Conservation (phyloP, 2,113 vertebrate species). For the Pseudopipra pipra region DNA sequence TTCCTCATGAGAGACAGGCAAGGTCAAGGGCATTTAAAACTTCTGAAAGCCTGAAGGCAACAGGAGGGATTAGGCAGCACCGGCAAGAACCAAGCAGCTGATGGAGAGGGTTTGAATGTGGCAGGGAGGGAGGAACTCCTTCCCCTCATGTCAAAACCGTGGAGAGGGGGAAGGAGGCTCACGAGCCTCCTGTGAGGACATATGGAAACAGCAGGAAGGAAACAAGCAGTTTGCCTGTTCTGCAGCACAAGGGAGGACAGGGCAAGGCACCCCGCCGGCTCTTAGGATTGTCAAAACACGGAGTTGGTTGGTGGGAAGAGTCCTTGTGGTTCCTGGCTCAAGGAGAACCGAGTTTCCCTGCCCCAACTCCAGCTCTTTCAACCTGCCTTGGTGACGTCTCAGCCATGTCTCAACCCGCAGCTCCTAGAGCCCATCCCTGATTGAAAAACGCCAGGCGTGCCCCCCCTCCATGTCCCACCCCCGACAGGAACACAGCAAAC, state of each 20-base stretch:
- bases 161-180: background rate
- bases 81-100: background rate
- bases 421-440: constrained; percentile 72
- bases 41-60: background rate
- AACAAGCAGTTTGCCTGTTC: background rate
- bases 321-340: background rate
- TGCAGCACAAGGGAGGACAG: constrained; percentile 40
- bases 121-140: background rate
- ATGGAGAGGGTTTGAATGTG: background rate
- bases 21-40: background rate
- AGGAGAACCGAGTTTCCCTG: background rate
- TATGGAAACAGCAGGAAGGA: background rate
- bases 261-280: background rate
- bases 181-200: background rate
- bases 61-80: background rate
- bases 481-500: constrained; percentile 63
- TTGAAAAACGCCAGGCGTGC: constrained; percentile 70
- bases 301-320: background rate
- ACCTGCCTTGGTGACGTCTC: constrained; percentile 41
- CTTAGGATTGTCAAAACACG: constrained; percentile 75
- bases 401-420: background rate
- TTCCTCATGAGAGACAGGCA: background rate
- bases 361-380: background rate
- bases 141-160: background rate
- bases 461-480: constrained; percentile 20